phyloP scores from a whole-genome alignment of 2,888 invertebrate species.

The Smittia aterrima region DNA sequence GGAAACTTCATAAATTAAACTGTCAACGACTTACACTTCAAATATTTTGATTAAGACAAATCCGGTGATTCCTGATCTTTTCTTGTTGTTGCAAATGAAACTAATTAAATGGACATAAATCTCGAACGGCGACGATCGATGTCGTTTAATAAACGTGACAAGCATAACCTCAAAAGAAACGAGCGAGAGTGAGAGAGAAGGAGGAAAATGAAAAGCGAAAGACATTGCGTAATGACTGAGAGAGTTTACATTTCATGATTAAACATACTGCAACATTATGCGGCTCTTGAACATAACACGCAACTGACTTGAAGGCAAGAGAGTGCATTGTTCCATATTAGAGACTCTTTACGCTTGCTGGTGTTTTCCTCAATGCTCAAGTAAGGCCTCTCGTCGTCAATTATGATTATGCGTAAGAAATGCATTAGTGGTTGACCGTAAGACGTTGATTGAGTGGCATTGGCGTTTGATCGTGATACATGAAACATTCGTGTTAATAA shows the following conservation, averaged over 20 bases:
- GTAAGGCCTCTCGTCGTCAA: neutral
- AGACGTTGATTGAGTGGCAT: neutral
- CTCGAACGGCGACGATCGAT: neutral
- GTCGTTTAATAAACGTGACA: neutral
- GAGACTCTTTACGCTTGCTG: neutral
- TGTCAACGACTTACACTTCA: neutral
- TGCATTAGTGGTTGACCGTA: neutral
- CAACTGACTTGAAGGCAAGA: conserved; percentile 4
- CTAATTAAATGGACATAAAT: neutral
- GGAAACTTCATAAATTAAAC: neutral
- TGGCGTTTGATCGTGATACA: neutral
- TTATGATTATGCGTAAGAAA: neutral
- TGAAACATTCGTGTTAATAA: neutral
- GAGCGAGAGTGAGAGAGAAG: neutral
- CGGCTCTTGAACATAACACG: neutral
- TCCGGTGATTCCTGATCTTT: neutral
- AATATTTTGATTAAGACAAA: neutral
- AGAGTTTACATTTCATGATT: neutral
- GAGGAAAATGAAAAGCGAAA: conserved; percentile 30
- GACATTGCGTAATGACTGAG: conserved; percentile 28
- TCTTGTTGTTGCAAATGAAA: neutral
- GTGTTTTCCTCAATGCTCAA: neutral
- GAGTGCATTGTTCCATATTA: conserved; percentile 26
- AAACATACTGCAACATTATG: neutral
- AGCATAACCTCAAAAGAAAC: neutral